Percentiles rank a stretch among this genome's conserved stretches.
Conservation (phyloP, 2,113 vertebrate genomes). For the Mesocricetus auratus region DNA sequence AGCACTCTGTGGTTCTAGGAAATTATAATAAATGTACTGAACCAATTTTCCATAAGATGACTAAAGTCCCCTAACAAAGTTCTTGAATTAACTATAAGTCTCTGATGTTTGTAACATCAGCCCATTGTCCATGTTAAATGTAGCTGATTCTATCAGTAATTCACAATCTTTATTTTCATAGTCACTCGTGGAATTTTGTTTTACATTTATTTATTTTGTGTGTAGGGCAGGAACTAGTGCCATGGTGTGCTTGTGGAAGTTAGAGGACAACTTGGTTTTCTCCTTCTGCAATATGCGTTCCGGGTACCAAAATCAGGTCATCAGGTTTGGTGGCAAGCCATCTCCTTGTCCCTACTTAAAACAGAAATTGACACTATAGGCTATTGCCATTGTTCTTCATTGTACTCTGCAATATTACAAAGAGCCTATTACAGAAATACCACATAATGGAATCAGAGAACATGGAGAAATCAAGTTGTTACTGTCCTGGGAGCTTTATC, state of each 20-base stretch:
- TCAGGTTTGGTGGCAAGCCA: neutral
- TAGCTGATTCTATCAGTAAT: neutral
- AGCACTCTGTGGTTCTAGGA: neutral
- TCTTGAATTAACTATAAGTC: neutral
- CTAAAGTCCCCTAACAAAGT: neutral
- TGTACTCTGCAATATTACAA: neutral
- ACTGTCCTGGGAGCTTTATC: neutral
- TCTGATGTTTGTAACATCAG: neutral
- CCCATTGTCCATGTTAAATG: neutral
- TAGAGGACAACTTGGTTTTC: neutral
- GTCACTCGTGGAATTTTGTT: neutral
- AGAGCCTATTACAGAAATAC: neutral
- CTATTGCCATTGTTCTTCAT: neutral
- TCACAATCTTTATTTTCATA: conserved; percentile 30
- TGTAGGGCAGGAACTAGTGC: neutral
- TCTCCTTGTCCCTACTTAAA: neutral
- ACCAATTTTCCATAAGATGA: conserved; percentile 35
- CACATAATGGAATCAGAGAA: neutral
- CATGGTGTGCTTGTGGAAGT: too few species aligned
- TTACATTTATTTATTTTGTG: neutral
- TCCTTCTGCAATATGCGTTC: neutral
- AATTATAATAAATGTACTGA: neutral
- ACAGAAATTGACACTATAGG: neutral
- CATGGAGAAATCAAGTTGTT: neutral
- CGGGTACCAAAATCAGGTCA: neutral